Evolutionary conservation across 2,888 invertebrate genomes (phyloP).

Genomic region (Diabrotica balteata): DNA sequence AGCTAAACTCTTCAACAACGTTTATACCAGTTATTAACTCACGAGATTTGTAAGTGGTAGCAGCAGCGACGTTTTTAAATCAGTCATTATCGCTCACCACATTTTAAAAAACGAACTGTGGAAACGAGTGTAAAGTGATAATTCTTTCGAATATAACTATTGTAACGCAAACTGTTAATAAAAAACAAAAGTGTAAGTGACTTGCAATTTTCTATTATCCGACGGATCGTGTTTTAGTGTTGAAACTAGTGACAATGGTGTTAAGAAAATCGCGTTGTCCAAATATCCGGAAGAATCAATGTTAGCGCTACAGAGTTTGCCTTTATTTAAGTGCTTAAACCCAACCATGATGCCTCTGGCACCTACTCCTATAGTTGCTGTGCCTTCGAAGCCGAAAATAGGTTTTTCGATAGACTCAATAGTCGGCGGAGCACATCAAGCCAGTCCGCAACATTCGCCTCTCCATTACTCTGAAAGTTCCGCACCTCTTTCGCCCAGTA

Average conservation of each 20-base stretch:
- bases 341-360: constrained; percentile 91
- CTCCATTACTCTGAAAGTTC: constrained; percentile 64
- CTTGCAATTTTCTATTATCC: constrained; percentile 5
- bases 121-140: too few species aligned
- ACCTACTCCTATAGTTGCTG: constrained; percentile 85
- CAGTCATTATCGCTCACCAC: constrained; percentile 24
- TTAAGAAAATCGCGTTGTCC: constrained; percentile 3
- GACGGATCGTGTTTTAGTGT: constrained; percentile 18
- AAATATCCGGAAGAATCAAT: constrained; percentile 29
- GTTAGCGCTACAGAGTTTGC: constrained; percentile 30
- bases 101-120: constrained; percentile 2
- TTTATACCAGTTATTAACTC: constrained; percentile 55
- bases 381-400: constrained; percentile 91
- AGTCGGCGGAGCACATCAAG: constrained; percentile 71
- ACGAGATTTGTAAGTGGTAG: constrained; percentile 58
- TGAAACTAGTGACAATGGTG: constrained; percentile 21
- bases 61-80: constrained; percentile 39
- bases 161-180: too few species aligned
- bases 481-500: constrained; percentile 61
- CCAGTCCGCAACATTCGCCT: constrained; percentile 58
- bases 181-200: not conserved
- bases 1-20: constrained; percentile 39
- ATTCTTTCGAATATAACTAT: too few species aligned
- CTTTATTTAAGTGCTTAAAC: constrained; percentile 33
- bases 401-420: constrained; percentile 95